Percentiles rank a stretch among this genome's conserved stretches.
phyloP scores from a whole-genome alignment of 2,888 invertebrate genomes.

The Lithophane semibrunnea region DNA sequence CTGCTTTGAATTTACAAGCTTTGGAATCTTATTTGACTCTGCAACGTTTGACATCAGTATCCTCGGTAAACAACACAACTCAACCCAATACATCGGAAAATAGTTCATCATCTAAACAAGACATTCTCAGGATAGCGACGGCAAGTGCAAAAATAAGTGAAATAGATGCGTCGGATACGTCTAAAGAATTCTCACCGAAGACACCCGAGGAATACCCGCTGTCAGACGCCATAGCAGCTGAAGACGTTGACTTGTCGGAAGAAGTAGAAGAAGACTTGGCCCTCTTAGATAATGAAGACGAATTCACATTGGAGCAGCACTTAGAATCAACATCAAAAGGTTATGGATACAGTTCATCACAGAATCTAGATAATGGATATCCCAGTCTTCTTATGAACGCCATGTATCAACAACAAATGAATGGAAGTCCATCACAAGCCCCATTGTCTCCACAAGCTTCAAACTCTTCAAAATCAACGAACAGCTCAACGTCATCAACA shows the following conservation, averaged over 20 bases:
- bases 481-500: slow-evolving; percentile 86
- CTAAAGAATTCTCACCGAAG: slow-evolving; percentile 86
- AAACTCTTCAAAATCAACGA: slow-evolving; percentile 86
- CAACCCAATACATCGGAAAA: slow-evolving; percentile 80
- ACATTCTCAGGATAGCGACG: slow-evolving; percentile 92
- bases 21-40: slow-evolving; percentile 96
- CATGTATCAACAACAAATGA: slow-evolving; percentile 91
- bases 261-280: slow-evolving; percentile 94
- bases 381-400: slow-evolving; percentile 93
- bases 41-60: slow-evolving; percentile 94
- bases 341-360: slow-evolving; percentile 87
- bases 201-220: slow-evolving; percentile 88
- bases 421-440: slow-evolving; percentile 86
- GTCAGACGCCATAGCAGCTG: slow-evolving; percentile 89
- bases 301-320: slow-evolving; percentile 91
- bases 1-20: slow-evolving; percentile 96
- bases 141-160: slow-evolving; percentile 89
- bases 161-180: slow-evolving; percentile 81
- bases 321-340: slow-evolving; percentile 86
- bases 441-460: slow-evolving; percentile 86
- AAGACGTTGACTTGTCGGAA: slow-evolving; percentile 92
- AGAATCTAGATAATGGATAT: slow-evolving; percentile 92
- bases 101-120: slow-evolving; percentile 90
- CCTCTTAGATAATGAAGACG: slow-evolving; percentile 94
- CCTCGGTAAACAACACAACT: slow-evolving; percentile 87